These are phyloP conservation scores for Caenorhabditis macrosperma DNA, from an alignment of 2,888 invertebrate genomes.

Conservation along the genomic window DNA sequence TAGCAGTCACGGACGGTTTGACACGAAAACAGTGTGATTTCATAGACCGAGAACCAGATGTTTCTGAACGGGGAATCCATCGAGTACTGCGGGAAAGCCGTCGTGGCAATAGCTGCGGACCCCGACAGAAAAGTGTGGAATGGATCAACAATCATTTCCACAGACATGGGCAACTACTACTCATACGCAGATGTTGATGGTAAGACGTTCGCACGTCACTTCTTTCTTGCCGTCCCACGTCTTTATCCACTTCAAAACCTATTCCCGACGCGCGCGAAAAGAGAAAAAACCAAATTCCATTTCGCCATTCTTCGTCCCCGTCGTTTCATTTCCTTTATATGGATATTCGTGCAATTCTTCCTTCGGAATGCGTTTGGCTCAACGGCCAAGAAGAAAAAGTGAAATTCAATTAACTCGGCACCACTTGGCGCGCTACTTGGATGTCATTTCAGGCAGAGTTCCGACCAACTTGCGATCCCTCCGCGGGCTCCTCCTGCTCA, in stretches of 20 bases:
- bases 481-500: slow-evolving; percentile 52
- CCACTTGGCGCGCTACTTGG: background rate
- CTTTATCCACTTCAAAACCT: slow-evolving; percentile 4
- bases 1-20: background rate
- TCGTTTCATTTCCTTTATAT: background rate
- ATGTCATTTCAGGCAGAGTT: slow-evolving; percentile 50
- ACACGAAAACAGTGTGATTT: slow-evolving; percentile 1
- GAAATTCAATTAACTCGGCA: background rate
- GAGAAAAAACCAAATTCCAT: slow-evolving; percentile 5
- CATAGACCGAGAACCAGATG: slow-evolving; percentile 61
- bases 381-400: background rate
- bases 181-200: slow-evolving; percentile 58
- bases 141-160: slow-evolving; percentile 52
- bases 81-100: slow-evolving; percentile 59
- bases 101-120: slow-evolving; percentile 53
- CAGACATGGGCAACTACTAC: slow-evolving; percentile 60
- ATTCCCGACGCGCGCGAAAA: background rate
- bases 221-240: background rate
- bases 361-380: background rate
- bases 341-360: background rate
- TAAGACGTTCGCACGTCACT: slow-evolving; percentile 11
- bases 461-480: slow-evolving; percentile 60
- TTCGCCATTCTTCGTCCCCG: background rate
- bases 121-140: slow-evolving; percentile 31
- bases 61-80: slow-evolving; percentile 62